A percentile compares a stretch with the other conserved stretches of the same genome.
Conservation (phyloP, 2,888 invertebrate genomes). For the Anoncus sp. region DNA sequence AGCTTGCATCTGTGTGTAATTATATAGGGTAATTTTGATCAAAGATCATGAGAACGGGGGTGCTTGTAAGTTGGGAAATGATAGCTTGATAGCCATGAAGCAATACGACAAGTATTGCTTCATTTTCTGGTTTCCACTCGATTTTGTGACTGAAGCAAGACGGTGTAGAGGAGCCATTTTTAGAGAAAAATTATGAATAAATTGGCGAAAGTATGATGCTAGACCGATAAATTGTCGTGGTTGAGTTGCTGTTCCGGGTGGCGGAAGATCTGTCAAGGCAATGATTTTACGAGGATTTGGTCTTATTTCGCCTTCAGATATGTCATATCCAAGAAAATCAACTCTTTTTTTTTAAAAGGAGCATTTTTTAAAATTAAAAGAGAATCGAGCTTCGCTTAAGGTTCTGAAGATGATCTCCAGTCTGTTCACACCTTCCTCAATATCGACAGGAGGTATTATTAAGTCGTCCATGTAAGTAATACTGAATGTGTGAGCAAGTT, state of each 20-base stretch:
- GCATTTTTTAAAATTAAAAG: conserved; percentile 61
- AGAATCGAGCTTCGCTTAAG: conserved; percentile 57
- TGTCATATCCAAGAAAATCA: conserved; percentile 56
- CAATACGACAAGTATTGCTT: background rate
- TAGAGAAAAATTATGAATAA: background rate
- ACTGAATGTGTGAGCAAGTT: background rate
- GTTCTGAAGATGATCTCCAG: conserved; percentile 55
- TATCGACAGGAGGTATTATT: no score
- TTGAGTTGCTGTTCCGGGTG: conserved; percentile 60
- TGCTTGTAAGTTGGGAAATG: background rate
- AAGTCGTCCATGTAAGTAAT: background rate
- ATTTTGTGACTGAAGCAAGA: background rate
- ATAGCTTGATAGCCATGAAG: no score
- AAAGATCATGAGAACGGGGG: conserved; percentile 41
- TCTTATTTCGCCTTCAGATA: conserved; percentile 37
- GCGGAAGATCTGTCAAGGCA: conserved; percentile 29
- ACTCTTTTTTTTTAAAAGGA: conserved; percentile 55
- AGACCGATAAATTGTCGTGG: conserved; percentile 2
- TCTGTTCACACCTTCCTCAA: conserved; percentile 52
- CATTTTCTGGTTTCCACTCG: background rate
- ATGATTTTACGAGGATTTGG: conserved; percentile 54
- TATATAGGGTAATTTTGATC: conserved; percentile 26
- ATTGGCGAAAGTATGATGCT: background rate
- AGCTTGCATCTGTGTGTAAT: conserved; percentile 31
- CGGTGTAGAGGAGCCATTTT: background rate